Conservation (phyloP, 2,113 vertebrate species). For the Psilopsiagon aymara region DNA sequence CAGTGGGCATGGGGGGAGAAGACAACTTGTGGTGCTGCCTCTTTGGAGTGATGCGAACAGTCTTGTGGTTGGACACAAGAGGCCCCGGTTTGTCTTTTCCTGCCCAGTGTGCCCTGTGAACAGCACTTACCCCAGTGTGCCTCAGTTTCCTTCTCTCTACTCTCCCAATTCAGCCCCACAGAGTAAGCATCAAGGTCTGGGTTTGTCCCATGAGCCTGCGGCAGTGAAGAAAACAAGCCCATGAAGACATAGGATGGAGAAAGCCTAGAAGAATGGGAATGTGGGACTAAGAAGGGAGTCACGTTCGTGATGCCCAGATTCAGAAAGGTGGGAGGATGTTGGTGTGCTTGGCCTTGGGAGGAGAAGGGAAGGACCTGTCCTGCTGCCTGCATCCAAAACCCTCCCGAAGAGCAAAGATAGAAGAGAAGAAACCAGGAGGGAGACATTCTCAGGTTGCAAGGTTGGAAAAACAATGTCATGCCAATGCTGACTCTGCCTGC, state of each 20-base stretch:
- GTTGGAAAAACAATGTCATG: not conserved
- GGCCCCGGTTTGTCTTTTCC: not conserved
- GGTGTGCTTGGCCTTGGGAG: not conserved
- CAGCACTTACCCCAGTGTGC: not conserved
- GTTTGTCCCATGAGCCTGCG: not conserved
- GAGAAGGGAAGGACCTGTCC: not conserved
- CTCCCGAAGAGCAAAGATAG: not conserved
- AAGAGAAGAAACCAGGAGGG: not conserved
- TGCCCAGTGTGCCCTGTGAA: accelerated
- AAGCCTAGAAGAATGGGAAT: not conserved
- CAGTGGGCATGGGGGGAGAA: not conserved
- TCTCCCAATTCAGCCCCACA: not conserved
- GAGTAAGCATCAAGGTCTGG: not conserved
- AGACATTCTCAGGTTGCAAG: not conserved
- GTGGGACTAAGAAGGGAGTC: not conserved
- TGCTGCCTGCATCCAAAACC: not conserved
- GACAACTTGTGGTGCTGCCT: not conserved
- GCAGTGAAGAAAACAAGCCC: not conserved
- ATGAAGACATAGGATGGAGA: not conserved
- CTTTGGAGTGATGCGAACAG: accelerated
- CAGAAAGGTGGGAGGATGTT: not conserved
- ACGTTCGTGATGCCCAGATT: not conserved
- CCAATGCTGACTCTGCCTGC: not conserved
- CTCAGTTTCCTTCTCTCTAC: not conserved
- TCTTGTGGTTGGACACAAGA: not conserved